Base-by-base conservation (phyloP, 2,888 invertebrate genomes). In the Smittia sp. region DNA sequence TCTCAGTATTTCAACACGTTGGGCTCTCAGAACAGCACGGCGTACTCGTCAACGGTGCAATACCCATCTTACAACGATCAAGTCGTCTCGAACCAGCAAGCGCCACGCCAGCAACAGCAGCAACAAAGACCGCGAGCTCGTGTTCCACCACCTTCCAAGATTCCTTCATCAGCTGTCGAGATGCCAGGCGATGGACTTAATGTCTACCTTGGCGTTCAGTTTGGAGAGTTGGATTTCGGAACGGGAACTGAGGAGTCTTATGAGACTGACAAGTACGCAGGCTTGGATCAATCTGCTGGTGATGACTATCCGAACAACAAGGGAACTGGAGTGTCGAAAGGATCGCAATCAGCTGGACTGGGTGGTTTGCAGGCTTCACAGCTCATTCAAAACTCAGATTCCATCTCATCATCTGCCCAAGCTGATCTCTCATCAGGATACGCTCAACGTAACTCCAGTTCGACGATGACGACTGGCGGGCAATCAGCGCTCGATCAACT, bases 141-240 rank as follows among this genome's bases (percentile, higher is more conserved):
- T 76, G 87, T 93, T 74, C 93, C 93, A 22, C 93, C 93, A 27
- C 93, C 93, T 4, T 93, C 93, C 52, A 94, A 92, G 91, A 98
- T 98, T 79, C 97, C 96, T 54, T 87, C 93, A 72, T 91, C 90
- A 74, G 96, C 97, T 22, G 97, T 98, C 46, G 97, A 97, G 84
- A 97, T 97, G 97, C 97, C 97, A 0, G 96, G 93, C 76, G 94
- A 94, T 78, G 85, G 90, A 74, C 84, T 88, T 13, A 88, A 88
- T 75, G 88, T 88, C 76, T 90, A 90, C 81, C 86, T 97, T 77
- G 96, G 96, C 84, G 94, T 97, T 76, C 96, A 96, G 84, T 97
- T 97, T 83, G 96, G 96, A 38, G 94, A 91, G 1, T 85, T 96
- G 77, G 95, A 95, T 78, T 88, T 90, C 78, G 87, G 88, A 75